Evolutionary conservation across 2,888 invertebrate genomes (phyloP).

Genomic region (Neoascia interrupta): DNA sequence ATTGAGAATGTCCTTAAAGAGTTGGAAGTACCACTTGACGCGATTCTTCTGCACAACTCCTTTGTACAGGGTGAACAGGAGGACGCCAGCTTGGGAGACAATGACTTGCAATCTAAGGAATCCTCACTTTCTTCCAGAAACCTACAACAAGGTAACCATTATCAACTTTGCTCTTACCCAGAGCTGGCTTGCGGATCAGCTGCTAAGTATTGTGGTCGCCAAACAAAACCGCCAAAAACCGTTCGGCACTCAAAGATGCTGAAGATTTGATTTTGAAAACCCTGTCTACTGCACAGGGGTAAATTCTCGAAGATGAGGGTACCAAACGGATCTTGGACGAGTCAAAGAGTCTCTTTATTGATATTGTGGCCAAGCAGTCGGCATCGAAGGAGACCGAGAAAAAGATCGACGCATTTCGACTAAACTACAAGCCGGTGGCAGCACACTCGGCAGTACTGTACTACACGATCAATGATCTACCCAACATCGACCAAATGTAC

Average conservation of each 20-base stretch:
- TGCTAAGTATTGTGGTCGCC: slow-evolving; percentile 92
- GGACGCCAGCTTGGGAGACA: slow-evolving; percentile 92
- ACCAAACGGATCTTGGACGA: slow-evolving; percentile 93
- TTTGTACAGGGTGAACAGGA: slow-evolving; percentile 88
- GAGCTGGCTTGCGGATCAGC: slow-evolving; percentile 91
- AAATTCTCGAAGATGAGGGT: slow-evolving; percentile 94
- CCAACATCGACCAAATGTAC: slow-evolving; percentile 96
- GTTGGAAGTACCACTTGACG: slow-evolving; percentile 91
- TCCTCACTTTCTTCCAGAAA: slow-evolving; percentile 93
- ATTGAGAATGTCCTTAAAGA: slow-evolving; percentile 93
- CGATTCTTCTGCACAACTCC: slow-evolving; percentile 88
- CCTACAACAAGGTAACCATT: slow-evolving; percentile 90
- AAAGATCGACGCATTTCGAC: slow-evolving; percentile 90
- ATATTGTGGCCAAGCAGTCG: slow-evolving; percentile 91
- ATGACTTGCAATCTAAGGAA: slow-evolving; percentile 94
- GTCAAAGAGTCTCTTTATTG: slow-evolving; percentile 89
- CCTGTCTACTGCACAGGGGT: slow-evolving; percentile 89
- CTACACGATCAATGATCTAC: slow-evolving; percentile 92
- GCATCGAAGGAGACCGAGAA: slow-evolving; percentile 90
- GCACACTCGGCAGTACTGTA: slow-evolving; percentile 92
- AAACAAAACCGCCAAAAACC: slow-evolving; percentile 92
- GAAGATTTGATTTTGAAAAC: slow-evolving; percentile 94
- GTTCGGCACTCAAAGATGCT: slow-evolving; percentile 89
- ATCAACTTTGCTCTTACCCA: slow-evolving; percentile 90
- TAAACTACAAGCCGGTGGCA: slow-evolving; percentile 92